A percentile compares a stretch with the other conserved stretches of the same genome.
phyloP scores from a whole-genome alignment of 2,888 invertebrate species.

The Zootermopsis nevadensis region DNA sequence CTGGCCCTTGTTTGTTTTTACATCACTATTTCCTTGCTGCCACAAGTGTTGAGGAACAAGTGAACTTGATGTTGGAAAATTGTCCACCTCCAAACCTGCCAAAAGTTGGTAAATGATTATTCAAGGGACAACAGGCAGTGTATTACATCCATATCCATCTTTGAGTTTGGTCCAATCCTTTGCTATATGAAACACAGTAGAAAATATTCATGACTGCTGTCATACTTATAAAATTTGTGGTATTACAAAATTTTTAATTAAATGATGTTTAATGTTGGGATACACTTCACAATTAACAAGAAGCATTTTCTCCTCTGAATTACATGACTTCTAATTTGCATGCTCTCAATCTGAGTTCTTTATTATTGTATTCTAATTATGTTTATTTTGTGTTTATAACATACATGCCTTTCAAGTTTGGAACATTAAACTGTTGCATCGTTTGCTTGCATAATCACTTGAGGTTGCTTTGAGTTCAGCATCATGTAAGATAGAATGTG shows the following conservation, averaged over 20 bases:
- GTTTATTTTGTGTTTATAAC: neutral
- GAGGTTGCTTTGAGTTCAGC: neutral
- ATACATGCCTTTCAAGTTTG: conserved; percentile 23
- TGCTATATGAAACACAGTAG: no score
- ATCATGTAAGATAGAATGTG: neutral
- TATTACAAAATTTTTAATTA: no score
- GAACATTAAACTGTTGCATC: neutral
- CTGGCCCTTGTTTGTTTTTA: neutral
- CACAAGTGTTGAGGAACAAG: neutral
- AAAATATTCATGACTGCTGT: no score
- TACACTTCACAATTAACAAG: no score
- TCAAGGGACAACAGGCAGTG: no score
- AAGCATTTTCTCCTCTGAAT: no score
- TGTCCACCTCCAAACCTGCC: neutral
- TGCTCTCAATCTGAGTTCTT: no score
- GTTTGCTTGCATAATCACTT: neutral
- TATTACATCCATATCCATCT: no score
- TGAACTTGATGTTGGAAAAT: neutral
- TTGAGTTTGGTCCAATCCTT: no score
- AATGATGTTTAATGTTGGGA: no score
- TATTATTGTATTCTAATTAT: neutral
- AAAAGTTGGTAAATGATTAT: neutral
- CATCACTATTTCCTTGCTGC: neutral
- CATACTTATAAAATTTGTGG: no score
- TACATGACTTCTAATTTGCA: no score